Evolutionary conservation across 2,797 vertebrate species (phyloP).

Genomic region (Simalia tracyae): DNA sequence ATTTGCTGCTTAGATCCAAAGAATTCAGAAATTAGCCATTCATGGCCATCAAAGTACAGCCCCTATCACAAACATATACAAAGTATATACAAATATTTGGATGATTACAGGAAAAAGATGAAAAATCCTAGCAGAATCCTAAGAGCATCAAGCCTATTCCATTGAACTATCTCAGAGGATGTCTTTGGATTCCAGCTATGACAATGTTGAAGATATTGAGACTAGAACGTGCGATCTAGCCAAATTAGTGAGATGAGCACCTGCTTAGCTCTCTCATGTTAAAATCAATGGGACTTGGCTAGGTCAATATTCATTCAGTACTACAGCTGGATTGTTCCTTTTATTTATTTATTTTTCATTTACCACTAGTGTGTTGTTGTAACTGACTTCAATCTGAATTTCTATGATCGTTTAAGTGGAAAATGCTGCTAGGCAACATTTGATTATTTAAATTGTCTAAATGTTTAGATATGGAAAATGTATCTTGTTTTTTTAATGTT

Average conservation of each 20-base stretch:
- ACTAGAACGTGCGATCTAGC: background rate
- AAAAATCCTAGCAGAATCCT: background rate
- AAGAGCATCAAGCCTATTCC: background rate
- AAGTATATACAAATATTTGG: background rate
- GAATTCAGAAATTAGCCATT: background rate
- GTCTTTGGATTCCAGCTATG: background rate
- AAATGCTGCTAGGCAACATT: background rate
- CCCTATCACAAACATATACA: background rate
- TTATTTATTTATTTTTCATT: background rate
- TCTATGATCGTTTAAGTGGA: background rate
- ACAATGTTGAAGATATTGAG: background rate
- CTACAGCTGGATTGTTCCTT: background rate
- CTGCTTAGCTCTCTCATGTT: background rate
- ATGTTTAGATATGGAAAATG: background rate
- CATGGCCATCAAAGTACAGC: background rate
- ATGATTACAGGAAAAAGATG: background rate
- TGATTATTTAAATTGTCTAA: background rate
- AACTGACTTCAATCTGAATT: constrained; percentile 2
- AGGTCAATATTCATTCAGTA: background rate
- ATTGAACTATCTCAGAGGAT: background rate
- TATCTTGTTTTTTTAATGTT: constrained; percentile 1
- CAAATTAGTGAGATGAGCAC: background rate
- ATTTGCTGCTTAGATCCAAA: background rate
- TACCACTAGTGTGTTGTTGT: background rate
- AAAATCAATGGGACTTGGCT: background rate